Evolutionary conservation across 1,140 invertebrate species (phyloP).

Genomic region (Camponotus vicinus): DNA sequence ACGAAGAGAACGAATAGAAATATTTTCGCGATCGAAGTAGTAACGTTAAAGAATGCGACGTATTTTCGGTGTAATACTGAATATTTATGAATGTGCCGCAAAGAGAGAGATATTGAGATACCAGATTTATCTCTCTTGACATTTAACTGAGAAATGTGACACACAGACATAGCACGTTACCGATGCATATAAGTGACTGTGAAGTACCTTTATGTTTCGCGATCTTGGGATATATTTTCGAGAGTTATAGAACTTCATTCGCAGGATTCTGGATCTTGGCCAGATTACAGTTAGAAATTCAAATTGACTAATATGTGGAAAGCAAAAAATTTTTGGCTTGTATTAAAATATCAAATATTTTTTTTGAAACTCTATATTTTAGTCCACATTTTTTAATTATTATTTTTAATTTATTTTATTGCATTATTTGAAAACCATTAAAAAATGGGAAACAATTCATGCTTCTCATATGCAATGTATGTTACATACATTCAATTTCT

Average conservation of each 20-base stretch:
- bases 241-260: background rate
- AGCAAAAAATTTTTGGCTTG: background rate
- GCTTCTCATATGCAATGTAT: background rate
- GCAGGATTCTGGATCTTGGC: conserved; percentile 17
- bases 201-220: background rate
- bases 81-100: conserved; percentile 59
- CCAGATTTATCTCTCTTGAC: conserved; percentile 56
- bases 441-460: background rate
- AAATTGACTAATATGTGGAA: background rate
- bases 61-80: conserved; percentile 48
- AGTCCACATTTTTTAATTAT: background rate
- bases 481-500: background rate
- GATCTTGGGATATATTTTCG: conserved; percentile 15
- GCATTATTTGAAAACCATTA: background rate
- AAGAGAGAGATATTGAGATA: no score
- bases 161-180: background rate
- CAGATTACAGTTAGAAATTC: background rate
- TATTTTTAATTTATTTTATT: background rate
- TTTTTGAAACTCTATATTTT: background rate
- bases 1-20: background rate
- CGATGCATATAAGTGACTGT: background rate
- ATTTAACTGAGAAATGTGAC: conserved; percentile 31
- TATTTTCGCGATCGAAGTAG: background rate
- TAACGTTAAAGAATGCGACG: background rate
- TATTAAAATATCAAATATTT: background rate